phyloP scores from a whole-genome alignment of 1,140 invertebrate genomes.

The Cyclargus thomasi region DNA sequence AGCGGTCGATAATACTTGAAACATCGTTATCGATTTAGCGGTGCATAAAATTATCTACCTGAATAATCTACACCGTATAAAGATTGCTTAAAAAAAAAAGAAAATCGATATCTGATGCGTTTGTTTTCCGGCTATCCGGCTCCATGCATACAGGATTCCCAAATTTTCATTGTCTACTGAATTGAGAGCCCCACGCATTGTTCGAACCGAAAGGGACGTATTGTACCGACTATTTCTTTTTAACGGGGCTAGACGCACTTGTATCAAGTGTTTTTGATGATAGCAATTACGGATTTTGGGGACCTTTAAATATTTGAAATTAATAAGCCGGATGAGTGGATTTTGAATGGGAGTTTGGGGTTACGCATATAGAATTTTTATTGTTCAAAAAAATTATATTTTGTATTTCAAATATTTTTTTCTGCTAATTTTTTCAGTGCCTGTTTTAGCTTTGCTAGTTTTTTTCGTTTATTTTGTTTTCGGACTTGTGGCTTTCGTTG shows the following conservation, averaged over 20 bases:
- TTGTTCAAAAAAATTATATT: no score
- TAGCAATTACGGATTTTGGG: not conserved
- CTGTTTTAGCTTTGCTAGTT: no score
- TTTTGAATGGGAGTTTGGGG: not conserved
- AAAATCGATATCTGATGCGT: slow-evolving; percentile 1
- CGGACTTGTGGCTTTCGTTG: no score
- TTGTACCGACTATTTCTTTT: not conserved
- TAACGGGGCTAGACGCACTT: not conserved
- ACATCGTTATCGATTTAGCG: no score
- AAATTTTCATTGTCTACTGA: slow-evolving; percentile 1
- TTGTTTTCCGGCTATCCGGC: not conserved
- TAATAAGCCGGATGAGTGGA: not conserved
- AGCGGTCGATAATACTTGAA: no score
- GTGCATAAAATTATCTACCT: not conserved
- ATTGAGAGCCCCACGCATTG: not conserved
- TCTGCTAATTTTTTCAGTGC: no score
- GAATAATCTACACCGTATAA: not conserved
- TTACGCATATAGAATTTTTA: no score
- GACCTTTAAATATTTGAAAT: not conserved
- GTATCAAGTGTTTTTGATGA: not conserved
- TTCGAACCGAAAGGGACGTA: not conserved
- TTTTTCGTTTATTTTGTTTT: no score
- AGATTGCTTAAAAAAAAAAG: not conserved
- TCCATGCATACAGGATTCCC: not conserved
- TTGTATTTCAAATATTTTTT: no score